Evolutionary conservation across 2,888 invertebrate species (phyloP).

Genomic region (Hydraecia micacea): DNA sequence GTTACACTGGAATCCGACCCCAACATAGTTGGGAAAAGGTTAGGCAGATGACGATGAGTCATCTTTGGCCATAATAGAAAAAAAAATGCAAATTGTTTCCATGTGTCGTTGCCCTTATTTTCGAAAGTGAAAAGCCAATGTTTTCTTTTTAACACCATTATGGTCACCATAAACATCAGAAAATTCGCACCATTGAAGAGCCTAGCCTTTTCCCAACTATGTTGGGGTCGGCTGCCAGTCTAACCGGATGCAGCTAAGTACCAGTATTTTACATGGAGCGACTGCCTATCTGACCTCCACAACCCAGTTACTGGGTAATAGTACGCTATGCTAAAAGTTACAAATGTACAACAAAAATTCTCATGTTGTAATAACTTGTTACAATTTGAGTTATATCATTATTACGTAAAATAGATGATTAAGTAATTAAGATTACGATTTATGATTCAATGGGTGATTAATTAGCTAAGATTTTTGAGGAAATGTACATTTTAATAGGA

Average conservation of each 20-base stretch:
- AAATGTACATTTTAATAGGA: constrained; percentile 43
- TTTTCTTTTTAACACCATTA: not conserved
- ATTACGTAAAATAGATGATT: constrained; percentile 57
- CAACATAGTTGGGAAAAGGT: no score
- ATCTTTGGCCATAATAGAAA: not conserved
- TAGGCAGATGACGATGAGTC: no score
- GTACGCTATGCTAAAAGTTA: constrained; percentile 25
- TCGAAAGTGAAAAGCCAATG: no score
- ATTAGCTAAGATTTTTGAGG: constrained; percentile 40
- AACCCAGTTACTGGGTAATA: no score
- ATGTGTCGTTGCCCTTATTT: not conserved
- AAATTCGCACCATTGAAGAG: constrained; percentile 13
- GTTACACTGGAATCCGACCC: no score
- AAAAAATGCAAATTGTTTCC: not conserved
- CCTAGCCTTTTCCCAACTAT: no score
- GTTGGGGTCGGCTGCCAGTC: no score
- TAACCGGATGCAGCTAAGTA: no score
- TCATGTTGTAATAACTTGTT: constrained; percentile 48
- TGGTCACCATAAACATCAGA: constrained; percentile 2
- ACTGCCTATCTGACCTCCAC: no score
- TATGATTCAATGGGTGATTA: constrained; percentile 68
- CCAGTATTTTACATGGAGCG: no score
- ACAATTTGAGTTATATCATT: constrained; percentile 53
- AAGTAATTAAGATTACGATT: constrained; percentile 65
- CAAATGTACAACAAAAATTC: constrained; percentile 49